Evolutionary conservation across 2,113 vertebrate species (phyloP).

Genomic region (Caracal caracal): DNA sequence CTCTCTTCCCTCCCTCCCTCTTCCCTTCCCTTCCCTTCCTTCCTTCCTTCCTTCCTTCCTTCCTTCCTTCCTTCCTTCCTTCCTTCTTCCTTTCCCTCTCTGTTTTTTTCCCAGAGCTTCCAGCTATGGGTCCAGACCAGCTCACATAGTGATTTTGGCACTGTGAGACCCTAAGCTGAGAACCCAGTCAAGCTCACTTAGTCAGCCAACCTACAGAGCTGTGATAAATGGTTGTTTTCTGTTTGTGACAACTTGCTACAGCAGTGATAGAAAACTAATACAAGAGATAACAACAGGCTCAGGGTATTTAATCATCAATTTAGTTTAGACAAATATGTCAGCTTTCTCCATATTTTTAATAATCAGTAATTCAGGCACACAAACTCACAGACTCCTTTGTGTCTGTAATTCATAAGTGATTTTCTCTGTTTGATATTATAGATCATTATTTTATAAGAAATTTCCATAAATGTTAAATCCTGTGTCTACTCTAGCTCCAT

Average conservation of each 20-base stretch:
- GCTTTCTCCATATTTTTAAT: not conserved
- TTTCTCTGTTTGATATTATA: not conserved
- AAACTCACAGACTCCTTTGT: not conserved
- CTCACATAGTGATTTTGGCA: not conserved
- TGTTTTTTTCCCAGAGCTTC: not conserved
- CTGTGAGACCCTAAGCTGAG: not conserved
- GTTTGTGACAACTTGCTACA: not conserved
- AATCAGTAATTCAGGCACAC: not conserved
- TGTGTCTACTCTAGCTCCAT: not conserved
- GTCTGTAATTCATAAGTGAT: not conserved
- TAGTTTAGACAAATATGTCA: not conserved
- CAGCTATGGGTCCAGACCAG: not conserved
- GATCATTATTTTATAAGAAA: not conserved
- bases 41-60: not conserved
- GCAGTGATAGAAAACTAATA: not conserved
- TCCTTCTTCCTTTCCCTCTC: not conserved
- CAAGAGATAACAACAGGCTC: not conserved
- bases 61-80: not conserved
- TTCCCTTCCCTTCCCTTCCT: not conserved
- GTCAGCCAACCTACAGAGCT: not conserved
- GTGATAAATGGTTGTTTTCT: not conserved
- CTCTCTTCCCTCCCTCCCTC: fast-evolving
- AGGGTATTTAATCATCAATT: not conserved
- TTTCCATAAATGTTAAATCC: not conserved
- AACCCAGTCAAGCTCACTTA: not conserved